These are phyloP conservation scores for Latheticus oryzae DNA, from an alignment of 2,888 invertebrate species.

Conservation along the genomic window DNA sequence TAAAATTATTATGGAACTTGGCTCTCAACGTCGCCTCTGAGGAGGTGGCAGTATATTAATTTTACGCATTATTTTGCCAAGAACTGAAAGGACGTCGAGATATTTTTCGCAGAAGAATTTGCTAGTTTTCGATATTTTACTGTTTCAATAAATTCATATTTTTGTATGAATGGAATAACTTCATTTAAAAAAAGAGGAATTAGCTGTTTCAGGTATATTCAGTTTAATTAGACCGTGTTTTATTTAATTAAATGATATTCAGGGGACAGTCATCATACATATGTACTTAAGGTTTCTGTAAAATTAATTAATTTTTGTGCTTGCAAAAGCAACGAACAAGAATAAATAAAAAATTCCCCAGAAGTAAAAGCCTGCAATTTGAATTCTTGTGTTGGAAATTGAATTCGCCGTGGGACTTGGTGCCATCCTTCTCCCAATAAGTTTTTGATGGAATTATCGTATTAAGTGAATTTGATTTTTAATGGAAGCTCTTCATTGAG, in stretches of 20 bases:
- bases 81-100: no score
- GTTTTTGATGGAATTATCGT: constrained; percentile 17
- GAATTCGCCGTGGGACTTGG: constrained; percentile 16
- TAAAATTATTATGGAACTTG: no score
- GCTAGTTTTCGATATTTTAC: no score
- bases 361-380: constrained; percentile 7
- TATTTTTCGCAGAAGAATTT: no score
- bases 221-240: constrained; percentile 32
- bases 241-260: constrained; percentile 29
- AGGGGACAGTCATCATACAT: constrained; percentile 20
- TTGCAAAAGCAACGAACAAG: not conserved
- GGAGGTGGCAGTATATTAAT: no score
- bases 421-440: constrained; percentile 6
- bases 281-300: constrained; percentile 7
- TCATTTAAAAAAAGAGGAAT: constrained; percentile 13
- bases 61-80: no score
- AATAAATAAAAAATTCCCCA: constrained; percentile 10
- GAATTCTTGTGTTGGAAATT: constrained; percentile 24
- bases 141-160: no score
- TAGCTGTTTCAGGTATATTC: constrained; percentile 11
- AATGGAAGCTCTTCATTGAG: constrained; percentile 11
- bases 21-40: no score
- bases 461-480: constrained; percentile 22
- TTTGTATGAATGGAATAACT: no score
- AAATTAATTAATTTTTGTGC: constrained; percentile 33